Percentiles rank a stretch among this genome's conserved stretches.
Conservation (phyloP, 2,888 invertebrate genomes). For the Dilophus febrilis region DNA sequence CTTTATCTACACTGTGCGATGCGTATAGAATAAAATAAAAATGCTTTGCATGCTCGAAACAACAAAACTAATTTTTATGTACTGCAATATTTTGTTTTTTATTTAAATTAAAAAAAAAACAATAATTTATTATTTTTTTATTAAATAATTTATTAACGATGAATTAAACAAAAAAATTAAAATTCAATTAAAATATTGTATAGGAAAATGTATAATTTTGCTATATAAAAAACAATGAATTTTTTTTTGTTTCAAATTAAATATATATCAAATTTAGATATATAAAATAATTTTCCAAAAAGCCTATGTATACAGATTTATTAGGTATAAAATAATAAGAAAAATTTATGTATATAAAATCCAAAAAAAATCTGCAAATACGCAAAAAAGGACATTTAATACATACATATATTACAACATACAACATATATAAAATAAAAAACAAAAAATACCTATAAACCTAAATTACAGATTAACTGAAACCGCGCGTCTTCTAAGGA, state of each 20-base stretch:
- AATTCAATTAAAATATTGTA: conserved; percentile 7
- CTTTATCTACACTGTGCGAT: too few species aligned
- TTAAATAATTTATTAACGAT: too few species aligned
- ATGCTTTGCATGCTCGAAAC: too few species aligned
- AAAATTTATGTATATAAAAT: conserved; percentile 4
- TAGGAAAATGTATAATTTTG: background rate
- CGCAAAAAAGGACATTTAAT: too few species aligned
- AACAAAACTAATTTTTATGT: too few species aligned
- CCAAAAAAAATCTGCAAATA: conserved; percentile 2
- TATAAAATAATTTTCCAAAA: too few species aligned
- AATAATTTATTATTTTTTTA: too few species aligned
- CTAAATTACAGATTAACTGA: conserved; percentile 73
- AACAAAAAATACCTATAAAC: conserved; percentile 5
- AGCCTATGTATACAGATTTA: too few species aligned
- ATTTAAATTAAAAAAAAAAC: too few species aligned
- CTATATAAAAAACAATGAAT: background rate
- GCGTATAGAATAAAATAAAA: too few species aligned
- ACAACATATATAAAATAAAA: conserved; percentile 6
- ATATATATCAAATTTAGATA: background rate
- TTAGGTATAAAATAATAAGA: conserved; percentile 3
- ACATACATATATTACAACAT: background rate
- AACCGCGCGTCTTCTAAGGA: conserved; percentile 89
- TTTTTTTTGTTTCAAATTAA: conserved; percentile 1
- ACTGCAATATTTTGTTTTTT: background rate
- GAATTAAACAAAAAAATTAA: background rate